A percentile compares a stretch with the other conserved stretches of the same genome.
Evolutionary conservation across 2,113 vertebrate species (phyloP).

Genomic region (Corapipo altera): DNA sequence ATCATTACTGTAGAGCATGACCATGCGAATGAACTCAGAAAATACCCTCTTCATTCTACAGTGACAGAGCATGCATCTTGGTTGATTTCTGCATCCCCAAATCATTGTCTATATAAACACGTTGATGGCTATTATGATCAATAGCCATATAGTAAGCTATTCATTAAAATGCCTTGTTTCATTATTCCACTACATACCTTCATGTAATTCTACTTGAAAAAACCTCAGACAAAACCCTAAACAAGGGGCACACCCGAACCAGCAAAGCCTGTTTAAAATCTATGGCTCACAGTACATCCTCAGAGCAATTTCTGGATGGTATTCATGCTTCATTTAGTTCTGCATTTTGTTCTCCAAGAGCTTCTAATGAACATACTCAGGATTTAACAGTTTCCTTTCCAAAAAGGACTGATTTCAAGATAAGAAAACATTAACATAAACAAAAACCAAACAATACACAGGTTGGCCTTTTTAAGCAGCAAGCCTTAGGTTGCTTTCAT

Average conservation of each 20-base stretch:
- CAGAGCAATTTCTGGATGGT: slow-evolving; percentile 18
- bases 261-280: slow-evolving; percentile 15
- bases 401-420: not conserved
- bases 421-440: not conserved
- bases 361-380: not conserved
- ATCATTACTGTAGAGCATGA: not conserved
- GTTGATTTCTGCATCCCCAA: not conserved
- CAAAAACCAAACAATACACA: not conserved
- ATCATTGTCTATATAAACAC: not conserved
- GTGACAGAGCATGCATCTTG: not conserved
- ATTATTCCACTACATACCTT: not conserved
- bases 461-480: not conserved
- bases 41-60: not conserved
- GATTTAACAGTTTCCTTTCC: slow-evolving; percentile 33
- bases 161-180: slow-evolving; percentile 24
- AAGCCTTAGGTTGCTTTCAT: not conserved
- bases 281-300: not conserved
- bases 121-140: not conserved
- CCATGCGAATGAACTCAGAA: not conserved
- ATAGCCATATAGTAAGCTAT: not conserved
- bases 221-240: not conserved
- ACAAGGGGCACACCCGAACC: not conserved
- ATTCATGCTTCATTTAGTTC: slow-evolving; percentile 44
- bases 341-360: slow-evolving; percentile 3
- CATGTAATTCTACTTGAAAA: not conserved